Evolutionary conservation across 1,140 invertebrate genomes (phyloP).

Genomic region (Rhopalosiphum maidis): DNA sequence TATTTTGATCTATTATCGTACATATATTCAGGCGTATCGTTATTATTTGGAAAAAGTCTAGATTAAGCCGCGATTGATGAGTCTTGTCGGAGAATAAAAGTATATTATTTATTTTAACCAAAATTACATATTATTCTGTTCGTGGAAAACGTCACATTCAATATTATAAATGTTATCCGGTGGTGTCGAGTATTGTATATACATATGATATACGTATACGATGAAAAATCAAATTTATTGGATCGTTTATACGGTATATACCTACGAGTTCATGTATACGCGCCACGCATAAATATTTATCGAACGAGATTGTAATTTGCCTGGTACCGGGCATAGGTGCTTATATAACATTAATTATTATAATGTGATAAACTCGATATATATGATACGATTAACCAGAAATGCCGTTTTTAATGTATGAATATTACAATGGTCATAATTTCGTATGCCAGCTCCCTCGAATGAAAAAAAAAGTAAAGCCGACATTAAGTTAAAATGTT

Average conservation of each 20-base stretch:
- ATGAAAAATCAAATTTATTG: not conserved
- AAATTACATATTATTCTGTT: not conserved
- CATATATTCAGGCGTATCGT: not conserved
- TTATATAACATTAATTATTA: not conserved
- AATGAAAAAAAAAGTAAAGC: no score
- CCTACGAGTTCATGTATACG: not conserved
- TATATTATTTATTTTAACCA: not conserved
- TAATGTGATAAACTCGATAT: not conserved
- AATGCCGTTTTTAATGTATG: not conserved
- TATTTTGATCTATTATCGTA: not conserved
- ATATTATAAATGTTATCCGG: constrained; percentile 9
- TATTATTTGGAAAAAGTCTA: not conserved
- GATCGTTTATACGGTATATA: not conserved
- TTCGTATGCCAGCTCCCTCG: no score
- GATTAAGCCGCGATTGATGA: not conserved
- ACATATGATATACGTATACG: not conserved
- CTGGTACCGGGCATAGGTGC: not conserved
- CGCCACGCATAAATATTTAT: not conserved
- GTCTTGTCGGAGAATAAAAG: not conserved
- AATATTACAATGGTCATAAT: not conserved
- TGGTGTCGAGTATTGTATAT: not conserved
- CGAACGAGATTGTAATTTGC: not conserved
- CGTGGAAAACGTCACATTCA: not conserved
- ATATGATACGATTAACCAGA: not conserved
- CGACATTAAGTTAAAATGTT: no score